Conservation (phyloP, 1,140 invertebrate genomes). For the Caerostris darwini region DNA sequence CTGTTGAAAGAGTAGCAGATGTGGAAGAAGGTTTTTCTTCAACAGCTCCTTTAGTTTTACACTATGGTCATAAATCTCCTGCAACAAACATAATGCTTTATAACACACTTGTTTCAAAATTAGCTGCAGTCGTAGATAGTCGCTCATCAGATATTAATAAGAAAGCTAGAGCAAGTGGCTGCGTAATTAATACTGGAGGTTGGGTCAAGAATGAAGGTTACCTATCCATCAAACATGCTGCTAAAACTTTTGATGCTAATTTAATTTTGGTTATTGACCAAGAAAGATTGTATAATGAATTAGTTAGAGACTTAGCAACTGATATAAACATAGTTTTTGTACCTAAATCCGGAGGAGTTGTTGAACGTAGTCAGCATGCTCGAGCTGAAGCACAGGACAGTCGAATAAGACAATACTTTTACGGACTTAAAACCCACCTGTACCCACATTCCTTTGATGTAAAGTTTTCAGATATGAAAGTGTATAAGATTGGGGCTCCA, state of each 20-base stretch:
- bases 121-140: conserved; percentile 84
- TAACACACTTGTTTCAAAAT: conserved; percentile 90
- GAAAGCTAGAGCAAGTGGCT: conserved; percentile 87
- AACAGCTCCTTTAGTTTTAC: conserved; percentile 94
- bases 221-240: conserved; percentile 87
- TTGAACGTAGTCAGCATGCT: conserved; percentile 89
- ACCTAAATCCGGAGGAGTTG: conserved; percentile 97
- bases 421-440: conserved; percentile 89
- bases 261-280: conserved; percentile 98
- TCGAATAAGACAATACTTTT: conserved; percentile 96
- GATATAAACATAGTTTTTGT: conserved; percentile 93
- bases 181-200: conserved; percentile 98
- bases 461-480: conserved; percentile 91
- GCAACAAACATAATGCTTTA: conserved; percentile 91
- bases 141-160: conserved; percentile 72
- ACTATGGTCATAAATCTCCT: conserved; percentile 94
- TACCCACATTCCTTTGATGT: conserved; percentile 97
- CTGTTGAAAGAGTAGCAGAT: conserved; percentile 94
- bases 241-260: conserved; percentile 97
- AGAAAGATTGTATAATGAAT: conserved; percentile 96
- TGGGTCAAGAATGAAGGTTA: conserved; percentile 88
- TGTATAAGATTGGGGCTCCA: conserved; percentile 97
- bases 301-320: conserved; percentile 95
- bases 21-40: conserved; percentile 96
- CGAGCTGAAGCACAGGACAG: conserved; percentile 90